Conservation (phyloP, 2,888 invertebrate species). For the Xylophagus ater region DNA sequence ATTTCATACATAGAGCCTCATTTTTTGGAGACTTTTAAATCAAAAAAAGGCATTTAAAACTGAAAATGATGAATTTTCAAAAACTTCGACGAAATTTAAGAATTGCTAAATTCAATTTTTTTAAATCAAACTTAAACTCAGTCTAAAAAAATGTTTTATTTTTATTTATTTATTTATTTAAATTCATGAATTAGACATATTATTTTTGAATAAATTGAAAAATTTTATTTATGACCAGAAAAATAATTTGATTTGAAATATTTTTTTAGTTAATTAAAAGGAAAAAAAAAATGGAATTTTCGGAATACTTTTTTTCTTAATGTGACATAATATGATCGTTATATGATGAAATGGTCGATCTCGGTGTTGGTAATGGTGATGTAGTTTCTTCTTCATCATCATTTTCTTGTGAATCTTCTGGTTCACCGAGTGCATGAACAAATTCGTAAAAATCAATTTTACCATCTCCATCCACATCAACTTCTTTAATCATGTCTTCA, state of each 20-base stretch:
- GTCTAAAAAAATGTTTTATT: no score
- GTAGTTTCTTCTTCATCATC: constrained; percentile 54
- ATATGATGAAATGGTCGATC: constrained; percentile 10
- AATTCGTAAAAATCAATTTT: constrained; percentile 85
- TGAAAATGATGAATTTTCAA: no score
- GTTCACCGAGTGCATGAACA: constrained; percentile 74
- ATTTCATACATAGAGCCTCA: no score
- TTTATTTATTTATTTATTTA: no score
- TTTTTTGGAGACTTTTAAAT: no score
- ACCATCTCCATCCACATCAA: constrained; percentile 89
- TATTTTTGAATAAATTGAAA: no score
- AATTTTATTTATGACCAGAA: not conserved
- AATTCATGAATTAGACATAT: no score
- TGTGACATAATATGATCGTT: constrained; percentile 12
- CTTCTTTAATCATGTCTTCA: constrained; percentile 94
- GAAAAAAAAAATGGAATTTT: no score
- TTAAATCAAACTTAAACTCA: no score
- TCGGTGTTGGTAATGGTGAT: constrained; percentile 21
- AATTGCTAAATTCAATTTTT: no score
- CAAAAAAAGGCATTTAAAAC: no score
- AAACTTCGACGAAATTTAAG: no score
- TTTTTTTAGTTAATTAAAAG: not conserved
- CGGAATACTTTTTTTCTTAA: not conserved
- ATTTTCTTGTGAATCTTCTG: constrained; percentile 65
- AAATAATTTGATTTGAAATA: not conserved